phyloP scores from a whole-genome alignment of 2,888 invertebrate genomes.

The Heterodera filipjevi region DNA sequence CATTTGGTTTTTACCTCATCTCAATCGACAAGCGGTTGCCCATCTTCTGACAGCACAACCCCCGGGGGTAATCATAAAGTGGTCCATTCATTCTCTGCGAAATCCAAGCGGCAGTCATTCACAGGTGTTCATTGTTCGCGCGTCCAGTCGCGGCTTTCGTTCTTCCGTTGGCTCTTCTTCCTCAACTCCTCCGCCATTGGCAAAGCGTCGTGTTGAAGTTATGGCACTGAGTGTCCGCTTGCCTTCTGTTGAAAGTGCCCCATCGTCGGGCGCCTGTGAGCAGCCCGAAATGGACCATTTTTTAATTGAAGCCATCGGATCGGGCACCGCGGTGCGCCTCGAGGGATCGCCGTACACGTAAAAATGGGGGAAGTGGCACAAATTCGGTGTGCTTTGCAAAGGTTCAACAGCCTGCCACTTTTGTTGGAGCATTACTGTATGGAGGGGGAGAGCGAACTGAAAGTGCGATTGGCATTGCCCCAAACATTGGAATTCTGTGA shows the following conservation, averaged over 20 bases:
- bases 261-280: slow-evolving; percentile 71
- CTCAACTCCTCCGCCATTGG: background rate
- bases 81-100: too few species aligned
- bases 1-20: slow-evolving; percentile 91
- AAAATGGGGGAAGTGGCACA: slow-evolving; percentile 68
- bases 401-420: slow-evolving; percentile 77
- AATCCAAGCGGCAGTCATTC: background rate
- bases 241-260: slow-evolving; percentile 52
- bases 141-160: slow-evolving; percentile 78
- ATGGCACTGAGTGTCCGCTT: slow-evolving; percentile 89
- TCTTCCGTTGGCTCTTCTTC: background rate
- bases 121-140: slow-evolving; percentile 89
- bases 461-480: slow-evolving; percentile 84
- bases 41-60: slow-evolving; percentile 90
- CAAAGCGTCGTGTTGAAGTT: slow-evolving; percentile 64
- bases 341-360: slow-evolving; percentile 93
- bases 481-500: slow-evolving; percentile 83
- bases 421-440: slow-evolving; percentile 90
- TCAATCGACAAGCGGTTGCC: slow-evolving; percentile 88
- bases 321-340: slow-evolving; percentile 76
- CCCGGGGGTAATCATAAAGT: slow-evolving; percentile 75
- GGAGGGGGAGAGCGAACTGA: slow-evolving; percentile 91
- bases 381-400: background rate
- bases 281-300: slow-evolving; percentile 89
- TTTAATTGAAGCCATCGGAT: slow-evolving; percentile 80